Percentiles rank a stretch among this genome's conserved stretches.
phyloP scores from a whole-genome alignment of 1,140 invertebrate species.

The Drosophila seguyi region DNA sequence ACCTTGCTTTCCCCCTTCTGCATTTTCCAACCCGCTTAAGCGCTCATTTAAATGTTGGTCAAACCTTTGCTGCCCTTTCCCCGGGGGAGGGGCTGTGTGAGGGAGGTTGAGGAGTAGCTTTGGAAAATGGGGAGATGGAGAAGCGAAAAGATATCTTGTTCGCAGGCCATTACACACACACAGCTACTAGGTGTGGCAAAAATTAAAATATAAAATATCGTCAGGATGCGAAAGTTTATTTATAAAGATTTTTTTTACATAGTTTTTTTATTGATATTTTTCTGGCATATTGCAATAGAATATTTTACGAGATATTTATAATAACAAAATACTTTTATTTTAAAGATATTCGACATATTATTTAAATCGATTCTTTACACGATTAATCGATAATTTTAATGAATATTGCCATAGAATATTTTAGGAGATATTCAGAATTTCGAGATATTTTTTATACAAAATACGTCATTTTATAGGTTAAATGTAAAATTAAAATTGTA shows the following conservation, averaged over 20 bases:
- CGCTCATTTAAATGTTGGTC: conserved; percentile 67
- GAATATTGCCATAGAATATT: too few species aligned
- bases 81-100: background rate
- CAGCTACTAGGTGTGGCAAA: background rate
- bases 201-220: background rate
- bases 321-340: too few species aligned
- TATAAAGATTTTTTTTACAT: too few species aligned
- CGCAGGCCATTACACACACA: conserved; percentile 49
- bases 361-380: too few species aligned
- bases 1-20: background rate
- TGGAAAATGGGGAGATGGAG: background rate
- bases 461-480: too few species aligned
- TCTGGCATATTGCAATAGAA: background rate
- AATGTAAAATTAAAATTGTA: too few species aligned
- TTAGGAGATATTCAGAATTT: too few species aligned
- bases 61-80: conserved; percentile 27
- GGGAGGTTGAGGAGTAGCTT: too few species aligned
- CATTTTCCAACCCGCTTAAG: conserved; percentile 27
- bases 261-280: background rate
- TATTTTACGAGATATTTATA: background rate
- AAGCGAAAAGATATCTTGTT: conserved; percentile 49
- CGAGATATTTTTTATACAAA: too few species aligned
- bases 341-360: too few species aligned
- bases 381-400: too few species aligned
- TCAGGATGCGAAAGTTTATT: background rate